Base-by-base conservation (phyloP, 2,888 invertebrate species). In the Macrostomum cliftonense region DNA sequence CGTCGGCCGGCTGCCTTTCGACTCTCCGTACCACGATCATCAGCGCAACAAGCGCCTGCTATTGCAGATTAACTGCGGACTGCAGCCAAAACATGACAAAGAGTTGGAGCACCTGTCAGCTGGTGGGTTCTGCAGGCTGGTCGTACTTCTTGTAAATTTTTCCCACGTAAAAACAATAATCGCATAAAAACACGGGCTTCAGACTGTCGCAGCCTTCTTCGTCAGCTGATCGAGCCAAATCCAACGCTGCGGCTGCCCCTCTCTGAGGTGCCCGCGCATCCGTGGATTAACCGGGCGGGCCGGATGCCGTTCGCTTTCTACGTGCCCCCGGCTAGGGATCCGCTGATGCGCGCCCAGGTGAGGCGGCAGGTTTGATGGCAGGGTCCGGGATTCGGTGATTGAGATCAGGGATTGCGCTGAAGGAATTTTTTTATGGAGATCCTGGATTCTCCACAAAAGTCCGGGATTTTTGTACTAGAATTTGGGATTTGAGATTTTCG, bases 1-100 rank as follows among this genome's bases (percentile, higher is more conserved):
- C 60, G 75, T 79, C 17, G 81, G 81, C 11, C 76, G 76, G 50
- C 71, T 82, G 57, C 81, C 81, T 44, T 82, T 82, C 69, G 60
- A 60, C 37, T 64, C 65, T 12, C 63, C 64, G 12, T 67, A 61
- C 56, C 63, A 63, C 12, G 68, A 68, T 56, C 64, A 68, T 56
- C 67, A 74, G 59, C 70, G 78, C 53, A 73, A 77, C 28, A 73
- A 74, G 59, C 74, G 76, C 56, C 74, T 81, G 49, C 76, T 79
- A 54, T 74, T 75, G 54, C 79, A 76, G 63, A 77, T 81, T 57
- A 75, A 79, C 59, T 74, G 77, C 56, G 82, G 81, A 11, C 73
- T 80, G 59, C 73, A 76, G 1, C 61, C 74, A 43, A 70, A 72
- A 43, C 80, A 80, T 58, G 55, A 60, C 13, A 58, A 58, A 36